Base-by-base conservation (phyloP, 2,888 invertebrate genomes). In the Coleophora flavipennella region DNA sequence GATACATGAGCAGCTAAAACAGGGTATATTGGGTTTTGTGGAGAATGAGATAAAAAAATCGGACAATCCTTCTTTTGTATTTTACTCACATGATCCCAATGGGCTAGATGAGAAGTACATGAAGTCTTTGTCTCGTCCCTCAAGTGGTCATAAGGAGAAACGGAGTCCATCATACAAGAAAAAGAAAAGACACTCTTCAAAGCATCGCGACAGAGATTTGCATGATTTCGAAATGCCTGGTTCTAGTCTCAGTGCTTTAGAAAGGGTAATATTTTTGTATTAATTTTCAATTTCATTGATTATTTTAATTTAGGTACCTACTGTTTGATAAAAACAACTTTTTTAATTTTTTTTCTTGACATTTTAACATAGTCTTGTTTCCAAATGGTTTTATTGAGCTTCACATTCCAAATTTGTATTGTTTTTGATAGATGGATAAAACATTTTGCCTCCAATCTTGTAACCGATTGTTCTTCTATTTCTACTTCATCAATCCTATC, bases 1-100 rank as follows among this genome's bases (percentile, higher is more conserved):
- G 34, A 89, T 89, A 31, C 89, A 88, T 49, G 84, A 85, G 41
- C 85, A 86, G 60, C 75, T 86, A 36, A 85, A 85, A 53, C 80
- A 80, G 63, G 85, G 80, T 36, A 85, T 85, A 32, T 50, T 85
- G 44, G 85, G 84, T 7, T 85, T 85, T 55, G 84, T 85, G 13
- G 85, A 85, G 49, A 78, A 85, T 45, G 85, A 85, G 65, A 73
- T 85, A 25, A 84, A 85, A 43, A 85, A 85, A 45, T 69, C 83
- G 0, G 85, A 85, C 38, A 80, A 74, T 52, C 78, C 85, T 0
- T 78, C 83, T 1, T 77, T 84, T 52, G 80, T 85, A 0, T 85
- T 85, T 45, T 85, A 85, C 44, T 85, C 84, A 0, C 85, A 85
- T 41, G 84, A 85, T 39, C 84, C 85, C 1, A 85, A 75, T 55